Percentiles rank a stretch among this genome's conserved stretches.
These are phyloP conservation scores for Phocides pigmalion DNA, from an alignment of 1,140 invertebrate species.

Conservation along the genomic window DNA sequence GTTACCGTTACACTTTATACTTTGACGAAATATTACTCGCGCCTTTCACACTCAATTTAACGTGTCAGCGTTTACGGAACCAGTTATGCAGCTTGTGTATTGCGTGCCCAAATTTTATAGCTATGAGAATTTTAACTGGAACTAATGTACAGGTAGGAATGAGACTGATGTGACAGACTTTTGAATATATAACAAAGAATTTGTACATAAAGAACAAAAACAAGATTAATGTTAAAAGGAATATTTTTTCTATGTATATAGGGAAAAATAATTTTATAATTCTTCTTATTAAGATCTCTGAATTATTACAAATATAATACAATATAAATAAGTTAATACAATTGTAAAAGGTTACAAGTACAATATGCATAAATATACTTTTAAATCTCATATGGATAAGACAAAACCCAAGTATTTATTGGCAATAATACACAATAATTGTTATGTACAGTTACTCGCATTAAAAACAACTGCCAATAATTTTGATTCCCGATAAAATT, in stretches of 20 bases:
- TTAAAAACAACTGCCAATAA: neutral
- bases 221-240: too few relatives aligned
- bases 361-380: too few relatives aligned
- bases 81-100: constrained; percentile 39
- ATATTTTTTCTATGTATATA: too few relatives aligned
- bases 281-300: too few relatives aligned
- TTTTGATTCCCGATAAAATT: constrained; percentile 18
- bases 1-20: constrained; percentile 20
- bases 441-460: neutral
- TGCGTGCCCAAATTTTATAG: constrained; percentile 34
- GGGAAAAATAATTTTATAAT: too few relatives aligned
- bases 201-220: too few relatives aligned
- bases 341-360: too few relatives aligned
- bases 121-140: constrained; percentile 30
- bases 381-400: too few relatives aligned
- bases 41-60: constrained; percentile 55
- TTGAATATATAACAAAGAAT: neutral
- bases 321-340: too few relatives aligned
- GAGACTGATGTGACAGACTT: neutral
- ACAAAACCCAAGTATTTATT: neutral
- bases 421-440: too few relatives aligned
- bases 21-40: constrained; percentile 41
- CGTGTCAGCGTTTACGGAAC: constrained; percentile 45
- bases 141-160: constrained; percentile 20
- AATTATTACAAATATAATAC: too few relatives aligned